Evolutionary conservation across 2,797 vertebrate genomes (phyloP), one percentile per base, ranked within the genome.

Genomic region (Miichthys miiuy): DNA sequence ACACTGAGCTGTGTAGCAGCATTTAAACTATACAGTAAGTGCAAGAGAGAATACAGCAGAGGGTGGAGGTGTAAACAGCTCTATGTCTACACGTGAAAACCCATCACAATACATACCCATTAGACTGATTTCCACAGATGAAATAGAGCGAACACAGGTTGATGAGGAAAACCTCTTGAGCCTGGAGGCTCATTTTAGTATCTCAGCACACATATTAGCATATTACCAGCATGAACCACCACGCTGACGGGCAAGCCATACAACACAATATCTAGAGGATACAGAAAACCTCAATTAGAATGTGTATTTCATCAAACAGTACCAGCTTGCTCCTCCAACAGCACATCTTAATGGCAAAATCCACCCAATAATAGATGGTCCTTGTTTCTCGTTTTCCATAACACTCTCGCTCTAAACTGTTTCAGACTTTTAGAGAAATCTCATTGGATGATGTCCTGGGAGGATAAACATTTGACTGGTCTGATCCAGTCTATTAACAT

Each of bases 401-500:
- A 60, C 3, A 52, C 25, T 6, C 4, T 23, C 10, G 3, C 56
- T 4, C 10, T 7, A 2, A 25, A 25, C 9, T 14, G 52, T 30
- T 46, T 68, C 8, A 8, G 51, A 25, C 11, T 25, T 38, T 60
- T 60, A 8, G 27, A 79, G 48, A 55, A 66, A 30, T 46, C 48
- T 69, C 68, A 68, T 12, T 60, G 47, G 54, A 44, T 23, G 16
- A 25, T 20, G 0, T 46, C 51, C 60, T 57, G 18, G 62, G 11
- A 34, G 61, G 38, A 74, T 52, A 61, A 85, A 55, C 50, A 41
- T 25, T 30, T 23, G 25, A 63, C 69, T 57, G 46, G 62, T 78
- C 57, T 72, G 67, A 68, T 72, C 54, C 13, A 21, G 66, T 50
- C 63, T 25, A 60, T 68, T 68, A 73, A 80, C 27, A 54, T 60